Conservation (phyloP, 2,797 vertebrate species). For the Melopsittacus undulatus region DNA sequence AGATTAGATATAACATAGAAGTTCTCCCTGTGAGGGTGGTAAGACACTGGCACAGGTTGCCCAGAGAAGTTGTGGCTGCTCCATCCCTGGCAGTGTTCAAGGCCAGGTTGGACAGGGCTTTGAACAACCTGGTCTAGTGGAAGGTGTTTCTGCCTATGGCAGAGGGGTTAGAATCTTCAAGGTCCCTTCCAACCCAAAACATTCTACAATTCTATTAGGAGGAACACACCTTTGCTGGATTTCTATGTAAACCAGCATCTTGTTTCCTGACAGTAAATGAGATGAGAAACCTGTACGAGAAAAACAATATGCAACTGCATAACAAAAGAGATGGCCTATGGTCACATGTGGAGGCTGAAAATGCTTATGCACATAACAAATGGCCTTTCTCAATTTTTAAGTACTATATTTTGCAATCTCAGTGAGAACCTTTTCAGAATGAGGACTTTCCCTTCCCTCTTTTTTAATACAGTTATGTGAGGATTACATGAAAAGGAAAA, state of each 20-base stretch:
- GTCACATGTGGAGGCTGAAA: background rate
- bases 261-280: background rate
- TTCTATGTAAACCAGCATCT: background rate
- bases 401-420: background rate
- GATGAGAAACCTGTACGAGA: background rate
- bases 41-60: background rate
- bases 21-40: background rate
- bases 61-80: background rate
- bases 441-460: background rate
- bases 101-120: background rate
- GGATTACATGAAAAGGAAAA: background rate
- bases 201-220: background rate
- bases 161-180: background rate
- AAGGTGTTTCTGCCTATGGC: background rate
- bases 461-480: background rate
- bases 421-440: background rate
- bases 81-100: background rate
- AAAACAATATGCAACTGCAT: background rate
- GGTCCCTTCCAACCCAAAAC: background rate
- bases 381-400: background rate
- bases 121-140: background rate
- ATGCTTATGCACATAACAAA: rapidly evolving
- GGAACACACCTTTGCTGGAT: background rate
- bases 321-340: background rate
- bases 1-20: background rate